These are phyloP conservation scores for Melospiza melodia DNA, from an alignment of 2,113 vertebrate species.

Conservation along the genomic window DNA sequence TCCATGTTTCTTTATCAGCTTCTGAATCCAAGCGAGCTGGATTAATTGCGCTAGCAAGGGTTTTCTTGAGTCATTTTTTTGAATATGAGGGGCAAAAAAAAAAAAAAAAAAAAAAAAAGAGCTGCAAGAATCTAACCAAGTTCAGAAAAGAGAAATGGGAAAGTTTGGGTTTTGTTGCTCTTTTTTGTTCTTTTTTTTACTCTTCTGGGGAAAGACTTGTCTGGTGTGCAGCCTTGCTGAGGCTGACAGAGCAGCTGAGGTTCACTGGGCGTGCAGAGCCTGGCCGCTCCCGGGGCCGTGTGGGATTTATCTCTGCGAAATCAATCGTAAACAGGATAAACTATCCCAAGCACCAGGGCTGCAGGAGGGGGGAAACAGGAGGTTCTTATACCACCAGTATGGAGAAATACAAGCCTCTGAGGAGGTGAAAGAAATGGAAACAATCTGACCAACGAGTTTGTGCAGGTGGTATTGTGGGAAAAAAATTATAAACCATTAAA, in stretches of 20 bases:
- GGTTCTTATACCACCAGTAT: not conserved
- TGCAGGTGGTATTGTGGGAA: not conserved
- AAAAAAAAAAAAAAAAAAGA: not conserved
- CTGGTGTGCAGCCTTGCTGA: not conserved
- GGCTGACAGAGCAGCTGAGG: not conserved
- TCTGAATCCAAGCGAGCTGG: not conserved
- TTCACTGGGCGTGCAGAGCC: not conserved
- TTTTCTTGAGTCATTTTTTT: not conserved
- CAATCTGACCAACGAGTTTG: not conserved
- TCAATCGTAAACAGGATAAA: not conserved
- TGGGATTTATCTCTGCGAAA: not conserved
- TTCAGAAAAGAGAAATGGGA: not conserved
- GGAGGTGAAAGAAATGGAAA: not conserved
- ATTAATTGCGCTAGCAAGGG: not conserved
- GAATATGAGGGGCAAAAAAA: not conserved
- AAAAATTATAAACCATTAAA: not conserved
- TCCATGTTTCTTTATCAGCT: not conserved
- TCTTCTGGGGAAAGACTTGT: not conserved
- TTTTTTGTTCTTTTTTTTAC: not conserved
- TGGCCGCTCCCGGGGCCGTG: not conserved
- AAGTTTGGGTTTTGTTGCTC: not conserved
- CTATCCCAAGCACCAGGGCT: not conserved
- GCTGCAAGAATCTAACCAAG: not conserved
- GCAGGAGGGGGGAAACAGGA: not conserved
- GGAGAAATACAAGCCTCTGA: not conserved